phyloP scores from a whole-genome alignment of 2,888 invertebrate genomes.

The Smittia aterrima region DNA sequence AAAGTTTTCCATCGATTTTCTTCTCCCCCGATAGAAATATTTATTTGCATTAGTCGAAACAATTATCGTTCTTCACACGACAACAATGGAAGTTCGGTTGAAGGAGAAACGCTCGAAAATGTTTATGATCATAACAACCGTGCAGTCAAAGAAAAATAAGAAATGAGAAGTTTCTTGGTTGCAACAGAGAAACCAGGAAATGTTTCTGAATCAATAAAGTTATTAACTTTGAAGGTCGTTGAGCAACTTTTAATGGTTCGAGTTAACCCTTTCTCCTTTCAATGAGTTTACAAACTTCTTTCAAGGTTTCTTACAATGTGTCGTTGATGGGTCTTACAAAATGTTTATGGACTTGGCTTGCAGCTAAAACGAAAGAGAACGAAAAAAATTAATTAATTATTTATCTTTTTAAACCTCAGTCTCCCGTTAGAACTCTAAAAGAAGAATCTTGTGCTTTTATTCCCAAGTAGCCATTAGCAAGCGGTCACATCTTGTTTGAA shows the following conservation, averaged over 20 bases:
- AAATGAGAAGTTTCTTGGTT: background rate
- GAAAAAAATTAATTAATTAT: no score
- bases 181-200: slow-evolving; percentile 1
- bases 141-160: background rate
- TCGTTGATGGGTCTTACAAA: no score
- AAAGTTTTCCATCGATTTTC: background rate
- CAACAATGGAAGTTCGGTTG: background rate
- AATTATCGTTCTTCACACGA: background rate
- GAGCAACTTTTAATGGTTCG: no score
- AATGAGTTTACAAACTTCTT: no score
- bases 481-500: slow-evolving; percentile 31
- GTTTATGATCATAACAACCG: slow-evolving; percentile 18
- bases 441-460: no score
- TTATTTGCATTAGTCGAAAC: background rate
- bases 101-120: background rate
- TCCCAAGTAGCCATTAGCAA: no score
- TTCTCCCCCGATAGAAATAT: background rate
- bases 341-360: no score
- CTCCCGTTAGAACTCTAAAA: no score
- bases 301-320: no score
- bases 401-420: no score
- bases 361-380: no score
- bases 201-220: slow-evolving; percentile 26
- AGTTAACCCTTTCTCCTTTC: no score
- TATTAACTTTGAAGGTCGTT: slow-evolving; percentile 26